These are phyloP conservation scores for Crossocerus cetratus DNA, from an alignment of 2,888 invertebrate species.

Conservation along the genomic window DNA sequence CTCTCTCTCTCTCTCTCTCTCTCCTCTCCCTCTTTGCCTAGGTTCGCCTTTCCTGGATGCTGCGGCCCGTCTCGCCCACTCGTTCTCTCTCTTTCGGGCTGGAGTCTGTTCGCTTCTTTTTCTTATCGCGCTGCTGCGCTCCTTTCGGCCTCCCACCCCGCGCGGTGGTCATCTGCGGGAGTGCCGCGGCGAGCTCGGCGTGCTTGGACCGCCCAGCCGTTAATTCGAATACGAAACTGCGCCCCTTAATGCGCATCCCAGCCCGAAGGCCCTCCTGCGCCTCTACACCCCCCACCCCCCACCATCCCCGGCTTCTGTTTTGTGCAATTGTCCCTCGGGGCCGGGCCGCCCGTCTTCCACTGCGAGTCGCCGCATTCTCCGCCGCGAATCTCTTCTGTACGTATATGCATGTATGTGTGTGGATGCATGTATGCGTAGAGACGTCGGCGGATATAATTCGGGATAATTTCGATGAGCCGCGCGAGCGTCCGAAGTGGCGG, in stretches of 20 bases:
- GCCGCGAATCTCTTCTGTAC: too few species aligned
- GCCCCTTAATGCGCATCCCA: conserved; percentile 20
- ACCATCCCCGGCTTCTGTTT: not conserved
- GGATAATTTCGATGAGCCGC: not conserved
- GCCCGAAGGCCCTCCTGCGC: not conserved
- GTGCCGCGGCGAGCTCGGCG: not conserved
- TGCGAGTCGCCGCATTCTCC: not conserved
- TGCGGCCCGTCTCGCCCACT: not conserved
- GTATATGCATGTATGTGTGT: too few species aligned
- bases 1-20: conserved; percentile 34
- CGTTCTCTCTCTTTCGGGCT: conserved; percentile 10
- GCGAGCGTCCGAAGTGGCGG: not conserved
- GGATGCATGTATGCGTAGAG: not conserved
- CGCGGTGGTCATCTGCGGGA: conserved; percentile 25
- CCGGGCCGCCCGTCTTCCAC: not conserved
- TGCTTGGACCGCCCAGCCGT: conserved; percentile 32
- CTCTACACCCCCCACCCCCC: not conserved
- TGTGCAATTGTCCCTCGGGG: not conserved
- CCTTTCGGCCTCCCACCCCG: conserved; percentile 23
- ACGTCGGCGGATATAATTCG: not conserved
- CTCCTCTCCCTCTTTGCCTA: conserved; percentile 9
- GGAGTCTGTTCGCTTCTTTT: not conserved
- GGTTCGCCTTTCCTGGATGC: conserved; percentile 17
- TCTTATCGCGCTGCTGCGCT: conserved; percentile 12
- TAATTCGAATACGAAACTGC: conserved; percentile 44